Evolutionary conservation across 2,888 invertebrate species (phyloP).

Genomic region (Tachina grossa): DNA sequence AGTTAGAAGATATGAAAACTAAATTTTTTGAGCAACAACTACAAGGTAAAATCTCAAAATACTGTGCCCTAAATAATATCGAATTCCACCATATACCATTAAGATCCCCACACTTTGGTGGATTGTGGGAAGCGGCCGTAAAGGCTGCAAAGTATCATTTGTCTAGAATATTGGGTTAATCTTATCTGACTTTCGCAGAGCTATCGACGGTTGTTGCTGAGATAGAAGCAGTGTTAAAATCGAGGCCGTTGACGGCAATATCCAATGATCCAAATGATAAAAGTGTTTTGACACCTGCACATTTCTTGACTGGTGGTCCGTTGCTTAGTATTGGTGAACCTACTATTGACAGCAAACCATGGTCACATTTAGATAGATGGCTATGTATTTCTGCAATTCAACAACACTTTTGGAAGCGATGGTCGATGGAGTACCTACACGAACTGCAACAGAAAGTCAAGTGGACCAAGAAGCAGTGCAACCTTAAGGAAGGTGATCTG

Average conservation of each 20-base stretch:
- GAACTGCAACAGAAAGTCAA: conserved; percentile 56
- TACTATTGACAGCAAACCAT: conserved; percentile 7
- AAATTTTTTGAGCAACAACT: conserved; percentile 55
- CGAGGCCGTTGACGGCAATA: conserved; percentile 63
- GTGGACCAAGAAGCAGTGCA: conserved; percentile 49
- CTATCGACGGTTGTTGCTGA: conserved; percentile 54
- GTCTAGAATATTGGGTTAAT: conserved; percentile 30
- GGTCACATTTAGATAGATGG: background rate
- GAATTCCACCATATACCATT: conserved; percentile 63
- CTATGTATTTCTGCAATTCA: conserved; percentile 38
- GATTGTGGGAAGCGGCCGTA: conserved; percentile 67
- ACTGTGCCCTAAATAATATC: conserved; percentile 58
- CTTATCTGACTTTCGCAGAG: conserved; percentile 61
- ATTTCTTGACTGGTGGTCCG: conserved; percentile 51
- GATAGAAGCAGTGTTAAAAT: conserved; percentile 65
- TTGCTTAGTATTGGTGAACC: conserved; percentile 46
- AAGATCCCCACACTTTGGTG: conserved; percentile 66
- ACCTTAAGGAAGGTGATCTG: conserved; percentile 50
- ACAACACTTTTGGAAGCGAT: conserved; percentile 60
- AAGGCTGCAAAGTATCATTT: conserved; percentile 55
- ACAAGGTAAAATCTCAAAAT: conserved; percentile 33
- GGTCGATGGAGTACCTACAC: conserved; percentile 63
- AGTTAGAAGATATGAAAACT: conserved; percentile 26
- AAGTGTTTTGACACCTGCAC: conserved; percentile 64
- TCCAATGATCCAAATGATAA: conserved; percentile 69